A percentile compares a stretch with the other conserved stretches of the same genome.
phyloP scores from a whole-genome alignment of 2,797 vertebrate genomes.

The Takifugu rubripes region DNA sequence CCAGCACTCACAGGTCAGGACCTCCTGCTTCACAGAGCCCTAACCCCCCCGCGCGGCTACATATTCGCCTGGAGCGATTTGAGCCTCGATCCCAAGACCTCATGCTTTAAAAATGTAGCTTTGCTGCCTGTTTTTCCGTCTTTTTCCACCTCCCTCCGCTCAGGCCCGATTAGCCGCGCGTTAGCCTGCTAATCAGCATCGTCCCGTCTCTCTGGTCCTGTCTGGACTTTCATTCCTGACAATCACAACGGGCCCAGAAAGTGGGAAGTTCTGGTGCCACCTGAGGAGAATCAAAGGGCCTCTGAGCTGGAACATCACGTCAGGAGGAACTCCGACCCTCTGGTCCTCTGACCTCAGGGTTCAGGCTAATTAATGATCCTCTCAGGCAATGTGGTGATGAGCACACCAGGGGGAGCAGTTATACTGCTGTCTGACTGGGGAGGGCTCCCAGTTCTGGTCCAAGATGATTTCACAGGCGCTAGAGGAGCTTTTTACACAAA shows the following conservation, averaged over 20 bases:
- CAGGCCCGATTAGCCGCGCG: too few relatives aligned
- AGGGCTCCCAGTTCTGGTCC: slow-evolving; percentile 51
- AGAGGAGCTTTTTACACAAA: slow-evolving; percentile 74
- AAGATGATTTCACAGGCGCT: slow-evolving; percentile 58
- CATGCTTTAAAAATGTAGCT: slow-evolving; percentile 60
- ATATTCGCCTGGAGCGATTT: slow-evolving; percentile 74
- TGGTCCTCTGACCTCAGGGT: slow-evolving; percentile 54
- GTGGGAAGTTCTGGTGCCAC: slow-evolving; percentile 18
- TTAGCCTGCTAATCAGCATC: too few relatives aligned
- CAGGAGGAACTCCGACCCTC: slow-evolving; percentile 37
- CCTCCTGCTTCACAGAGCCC: slow-evolving; percentile 81
- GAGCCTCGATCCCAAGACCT: slow-evolving; percentile 51
- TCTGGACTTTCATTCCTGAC: too few relatives aligned
- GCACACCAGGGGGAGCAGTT: slow-evolving; percentile 96
- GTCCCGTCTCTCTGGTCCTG: too few relatives aligned
- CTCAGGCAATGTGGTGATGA: slow-evolving; percentile 61
- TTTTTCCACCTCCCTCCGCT: slow-evolving; percentile 39
- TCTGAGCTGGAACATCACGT: slow-evolving; percentile 28
- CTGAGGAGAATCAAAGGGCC: slow-evolving; percentile 38
- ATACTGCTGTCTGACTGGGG: slow-evolving; percentile 72
- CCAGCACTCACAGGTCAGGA: slow-evolving; percentile 85
- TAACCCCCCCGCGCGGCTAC: slow-evolving; percentile 82
- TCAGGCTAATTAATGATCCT: slow-evolving; percentile 62
- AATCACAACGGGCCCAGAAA: too few relatives aligned
- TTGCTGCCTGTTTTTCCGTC: slow-evolving; percentile 30